phyloP scores from a whole-genome alignment of 2,797 vertebrate genomes.

The Acrocephalus scirpaceus region DNA sequence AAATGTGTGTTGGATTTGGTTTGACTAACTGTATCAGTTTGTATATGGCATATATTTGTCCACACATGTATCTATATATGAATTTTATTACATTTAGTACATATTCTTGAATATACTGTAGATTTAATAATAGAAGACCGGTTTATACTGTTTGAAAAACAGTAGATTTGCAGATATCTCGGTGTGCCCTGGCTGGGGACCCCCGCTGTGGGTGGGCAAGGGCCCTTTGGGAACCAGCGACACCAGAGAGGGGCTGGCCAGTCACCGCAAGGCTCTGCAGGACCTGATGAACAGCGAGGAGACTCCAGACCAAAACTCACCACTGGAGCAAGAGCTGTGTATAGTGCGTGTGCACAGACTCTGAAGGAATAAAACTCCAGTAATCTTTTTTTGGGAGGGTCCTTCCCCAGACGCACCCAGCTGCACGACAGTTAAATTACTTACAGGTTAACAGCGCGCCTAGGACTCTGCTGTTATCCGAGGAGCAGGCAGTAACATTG shows the following conservation, averaged over 20 bases:
- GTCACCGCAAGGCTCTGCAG: background rate
- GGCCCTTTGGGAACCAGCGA: background rate
- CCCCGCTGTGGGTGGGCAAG: background rate
- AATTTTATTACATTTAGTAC: background rate
- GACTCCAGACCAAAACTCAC: background rate
- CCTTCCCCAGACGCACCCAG: background rate
- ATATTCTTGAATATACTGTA: background rate
- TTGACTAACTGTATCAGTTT: background rate
- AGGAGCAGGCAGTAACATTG: background rate
- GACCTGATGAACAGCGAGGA: background rate
- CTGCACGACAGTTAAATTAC: background rate
- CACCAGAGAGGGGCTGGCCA: background rate
- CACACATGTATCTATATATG: background rate
- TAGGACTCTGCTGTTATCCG: background rate
- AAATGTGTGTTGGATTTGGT: background rate
- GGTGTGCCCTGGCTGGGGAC: background rate
- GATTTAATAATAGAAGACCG: background rate
- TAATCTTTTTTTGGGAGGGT: background rate
- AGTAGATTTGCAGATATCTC: background rate
- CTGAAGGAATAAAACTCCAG: background rate
- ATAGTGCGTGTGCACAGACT: no score
- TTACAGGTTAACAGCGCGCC: background rate
- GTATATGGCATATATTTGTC: background rate
- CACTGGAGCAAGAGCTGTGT: background rate
- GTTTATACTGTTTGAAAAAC: background rate